A percentile compares a stretch with the other conserved stretches of the same genome.
Evolutionary conservation across 2,113 vertebrate genomes (phyloP).

Genomic region (Eubucco bourcierii): DNA sequence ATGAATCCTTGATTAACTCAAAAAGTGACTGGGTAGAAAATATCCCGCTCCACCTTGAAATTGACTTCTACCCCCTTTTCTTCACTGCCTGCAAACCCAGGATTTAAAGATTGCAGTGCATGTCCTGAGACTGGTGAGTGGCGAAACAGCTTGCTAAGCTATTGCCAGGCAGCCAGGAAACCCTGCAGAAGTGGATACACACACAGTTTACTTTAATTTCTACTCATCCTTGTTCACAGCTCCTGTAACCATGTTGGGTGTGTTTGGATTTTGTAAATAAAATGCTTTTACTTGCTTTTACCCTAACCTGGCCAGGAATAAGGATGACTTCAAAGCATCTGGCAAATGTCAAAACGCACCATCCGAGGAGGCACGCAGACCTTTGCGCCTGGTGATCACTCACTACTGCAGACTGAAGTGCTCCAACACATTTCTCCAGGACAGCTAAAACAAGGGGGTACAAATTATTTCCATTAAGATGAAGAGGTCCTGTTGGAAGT

Average conservation of each 20-base stretch:
- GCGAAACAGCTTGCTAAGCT: neutral
- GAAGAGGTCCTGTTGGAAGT: neutral
- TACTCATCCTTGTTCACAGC: neutral
- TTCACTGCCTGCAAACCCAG: neutral
- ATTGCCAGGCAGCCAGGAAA: neutral
- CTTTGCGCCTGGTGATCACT: neutral
- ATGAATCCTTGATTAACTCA: neutral
- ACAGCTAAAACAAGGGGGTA: neutral
- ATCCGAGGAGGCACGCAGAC: neutral
- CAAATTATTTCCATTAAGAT: neutral
- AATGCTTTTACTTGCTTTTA: neutral
- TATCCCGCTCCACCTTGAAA: neutral
- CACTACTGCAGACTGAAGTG: neutral
- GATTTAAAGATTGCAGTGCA: neutral
- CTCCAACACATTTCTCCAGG: neutral
- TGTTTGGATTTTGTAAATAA: constrained; percentile 6
- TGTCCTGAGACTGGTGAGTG: neutral
- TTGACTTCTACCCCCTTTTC: neutral
- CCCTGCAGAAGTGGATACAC: neutral
- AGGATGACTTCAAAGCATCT: neutral
- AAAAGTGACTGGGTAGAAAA: accelerated
- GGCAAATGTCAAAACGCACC: neutral
- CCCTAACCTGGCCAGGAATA: neutral
- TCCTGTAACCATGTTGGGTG: neutral
- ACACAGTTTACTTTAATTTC: neutral